Evolutionary conservation across 2,113 vertebrate genomes (phyloP).

Genomic region (Nibea albiflora): DNA sequence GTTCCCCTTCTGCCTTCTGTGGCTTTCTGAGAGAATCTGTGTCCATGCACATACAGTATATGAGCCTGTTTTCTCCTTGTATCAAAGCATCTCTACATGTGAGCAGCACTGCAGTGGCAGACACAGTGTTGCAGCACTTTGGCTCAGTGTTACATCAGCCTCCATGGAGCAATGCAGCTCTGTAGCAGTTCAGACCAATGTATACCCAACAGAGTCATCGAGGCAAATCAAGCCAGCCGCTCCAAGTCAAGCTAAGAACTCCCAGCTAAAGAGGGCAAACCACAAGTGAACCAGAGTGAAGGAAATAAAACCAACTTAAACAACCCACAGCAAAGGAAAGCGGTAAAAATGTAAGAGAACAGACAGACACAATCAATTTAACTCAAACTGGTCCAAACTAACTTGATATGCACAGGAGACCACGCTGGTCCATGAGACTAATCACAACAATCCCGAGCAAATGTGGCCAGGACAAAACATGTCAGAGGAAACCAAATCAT

Average conservation of each 20-base stretch:
- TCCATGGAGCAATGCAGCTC: constrained; percentile 40
- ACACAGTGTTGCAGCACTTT: constrained; percentile 67
- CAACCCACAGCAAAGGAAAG: constrained; percentile 27
- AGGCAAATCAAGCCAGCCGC: constrained; percentile 13
- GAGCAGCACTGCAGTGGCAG: constrained; percentile 46
- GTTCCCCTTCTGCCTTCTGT: constrained; percentile 35
- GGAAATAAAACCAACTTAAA: constrained; percentile 38
- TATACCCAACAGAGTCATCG: constrained; percentile 1
- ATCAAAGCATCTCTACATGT: constrained; percentile 50
- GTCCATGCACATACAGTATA: constrained; percentile 29
- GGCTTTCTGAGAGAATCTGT: constrained; percentile 37
- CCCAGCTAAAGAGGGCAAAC: constrained; percentile 23
- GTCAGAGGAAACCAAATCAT: constrained; percentile 19
- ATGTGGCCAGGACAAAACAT: constrained; percentile 20
- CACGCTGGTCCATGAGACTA: neutral
- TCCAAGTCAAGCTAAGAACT: constrained; percentile 30
- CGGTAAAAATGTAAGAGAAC: neutral
- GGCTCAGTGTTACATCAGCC: constrained; percentile 79
- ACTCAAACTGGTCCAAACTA: constrained; percentile 15
- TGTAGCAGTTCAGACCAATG: constrained; percentile 2
- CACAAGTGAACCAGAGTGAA: constrained; percentile 27
- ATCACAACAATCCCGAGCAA: constrained; percentile 7
- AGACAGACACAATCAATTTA: constrained; percentile 32
- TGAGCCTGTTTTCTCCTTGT: constrained; percentile 34
- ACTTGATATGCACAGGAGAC: neutral